phyloP scores from a whole-genome alignment of 2,888 invertebrate genomes.

The Drosophila birchii region DNA sequence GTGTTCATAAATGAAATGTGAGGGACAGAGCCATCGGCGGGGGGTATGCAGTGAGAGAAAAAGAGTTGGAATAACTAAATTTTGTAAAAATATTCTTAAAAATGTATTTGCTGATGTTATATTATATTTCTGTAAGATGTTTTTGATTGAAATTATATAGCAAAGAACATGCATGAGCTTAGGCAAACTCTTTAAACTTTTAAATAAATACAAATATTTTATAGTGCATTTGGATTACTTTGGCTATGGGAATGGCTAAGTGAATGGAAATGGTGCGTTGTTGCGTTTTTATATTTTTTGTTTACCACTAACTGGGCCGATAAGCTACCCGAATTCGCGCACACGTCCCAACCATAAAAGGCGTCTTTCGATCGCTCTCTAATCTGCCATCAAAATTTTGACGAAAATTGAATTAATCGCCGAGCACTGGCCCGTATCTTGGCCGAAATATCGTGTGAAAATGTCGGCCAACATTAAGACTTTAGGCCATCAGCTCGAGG shows the following conservation, averaged over 20 bases:
- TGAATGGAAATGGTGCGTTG: slow-evolving; percentile 31
- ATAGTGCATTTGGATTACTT: slow-evolving; percentile 1
- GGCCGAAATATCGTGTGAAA: slow-evolving; percentile 74
- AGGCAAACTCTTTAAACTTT: background rate
- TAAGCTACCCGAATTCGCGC: slow-evolving; percentile 81
- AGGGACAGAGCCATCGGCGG: slow-evolving; percentile 35
- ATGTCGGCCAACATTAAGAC: slow-evolving; percentile 27
- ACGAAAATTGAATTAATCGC: slow-evolving; percentile 72
- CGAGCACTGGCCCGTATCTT: slow-evolving; percentile 58
- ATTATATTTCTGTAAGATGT: background rate
- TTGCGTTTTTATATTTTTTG: slow-evolving; percentile 16
- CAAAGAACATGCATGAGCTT: background rate
- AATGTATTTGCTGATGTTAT: background rate
- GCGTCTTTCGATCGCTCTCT: slow-evolving; percentile 50
- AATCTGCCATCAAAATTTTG: slow-evolving; percentile 68
- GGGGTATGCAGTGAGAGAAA: slow-evolving; percentile 7
- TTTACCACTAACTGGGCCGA: slow-evolving; percentile 54
- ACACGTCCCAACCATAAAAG: slow-evolving; percentile 75
- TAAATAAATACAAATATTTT: background rate
- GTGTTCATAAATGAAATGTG: slow-evolving; percentile 79
- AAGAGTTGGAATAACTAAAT: background rate
- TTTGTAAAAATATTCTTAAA: background rate
- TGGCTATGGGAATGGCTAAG: slow-evolving; percentile 51
- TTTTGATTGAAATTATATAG: background rate
- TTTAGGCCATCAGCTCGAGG: slow-evolving; percentile 26